Evolutionary conservation across 1,140 invertebrate species (phyloP).

Genomic region (Saccostrea glomerata): DNA sequence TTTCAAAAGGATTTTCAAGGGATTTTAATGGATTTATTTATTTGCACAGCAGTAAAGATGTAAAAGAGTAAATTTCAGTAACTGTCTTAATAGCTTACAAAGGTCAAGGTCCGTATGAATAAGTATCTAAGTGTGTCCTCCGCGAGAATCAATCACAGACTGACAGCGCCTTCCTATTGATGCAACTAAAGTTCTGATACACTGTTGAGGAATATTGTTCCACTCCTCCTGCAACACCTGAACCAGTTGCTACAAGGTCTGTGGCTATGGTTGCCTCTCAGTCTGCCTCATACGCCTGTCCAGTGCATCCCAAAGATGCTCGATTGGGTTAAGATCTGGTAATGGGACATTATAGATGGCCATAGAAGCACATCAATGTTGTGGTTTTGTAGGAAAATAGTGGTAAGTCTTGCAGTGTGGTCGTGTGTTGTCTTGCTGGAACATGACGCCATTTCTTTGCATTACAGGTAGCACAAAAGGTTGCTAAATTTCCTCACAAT

Average conservation of each 20-base stretch:
- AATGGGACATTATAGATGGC: slow-evolving; percentile 26
- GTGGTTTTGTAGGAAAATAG: slow-evolving; percentile 27
- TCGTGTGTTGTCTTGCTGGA: slow-evolving; percentile 56
- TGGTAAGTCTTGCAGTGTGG: slow-evolving; percentile 48
- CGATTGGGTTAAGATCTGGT: slow-evolving; percentile 41
- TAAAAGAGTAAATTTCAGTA: no score
- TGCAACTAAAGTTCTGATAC: neutral
- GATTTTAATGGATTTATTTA: no score
- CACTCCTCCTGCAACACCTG: slow-evolving; percentile 41
- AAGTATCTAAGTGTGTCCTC: neutral
- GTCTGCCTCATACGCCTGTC: slow-evolving; percentile 25
- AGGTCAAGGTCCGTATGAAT: neutral
- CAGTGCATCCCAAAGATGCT: slow-evolving; percentile 57
- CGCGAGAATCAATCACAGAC: neutral
- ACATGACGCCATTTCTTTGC: slow-evolving; percentile 6
- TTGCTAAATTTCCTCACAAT: slow-evolving; percentile 47
- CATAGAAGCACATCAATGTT: slow-evolving; percentile 46
- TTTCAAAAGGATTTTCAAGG: no score
- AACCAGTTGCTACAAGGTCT: slow-evolving; percentile 11
- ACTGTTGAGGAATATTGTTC: slow-evolving; percentile 29
- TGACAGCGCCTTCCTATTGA: slow-evolving; percentile 28
- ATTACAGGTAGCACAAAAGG: slow-evolving; percentile 26
- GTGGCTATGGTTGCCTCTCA: slow-evolving; percentile 21
- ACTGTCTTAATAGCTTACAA: no score
- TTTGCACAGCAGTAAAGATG: no score